Evolutionary conservation across 2,797 vertebrate species (phyloP), one percentile per base, ranked within the genome.

Genomic region (Tragopan temminckii): DNA sequence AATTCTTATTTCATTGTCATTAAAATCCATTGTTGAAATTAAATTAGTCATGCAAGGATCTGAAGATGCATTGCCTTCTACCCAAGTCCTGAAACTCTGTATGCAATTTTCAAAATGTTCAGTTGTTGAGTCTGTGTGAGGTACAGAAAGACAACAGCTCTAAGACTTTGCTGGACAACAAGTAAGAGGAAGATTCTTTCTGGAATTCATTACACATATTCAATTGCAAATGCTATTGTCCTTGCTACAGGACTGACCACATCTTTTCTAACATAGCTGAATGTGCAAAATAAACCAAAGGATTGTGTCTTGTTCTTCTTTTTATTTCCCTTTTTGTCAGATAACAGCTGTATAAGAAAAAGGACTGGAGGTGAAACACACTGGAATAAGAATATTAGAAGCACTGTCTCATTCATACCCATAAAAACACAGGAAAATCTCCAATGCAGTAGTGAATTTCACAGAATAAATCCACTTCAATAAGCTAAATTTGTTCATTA

Each of bases 1-100:
- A 94, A 95, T 96, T 96, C 77, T 95, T 96, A 95, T 97, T 97
- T 96, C 95, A 98, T 97, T 89, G 88, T 94, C 93, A 97, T 94
- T 96, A 97, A 97, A 97, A 95, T 93, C 83, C 71, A 29, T 86
- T 95, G 88, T 94, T 96, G 95, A 97, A 90, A 94, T 88, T 82
- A 96, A 97, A 98, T 97, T 95, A 97, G 97, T 97, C 96, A 97
- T 95, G 94, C 95, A 88, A 95, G 76, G 75, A 83, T 68, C 89
- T 93, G 92, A 94, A 97, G 94, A 97, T 95, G 95, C 58, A 96
- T 64, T 90, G 38, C 93, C 91, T 95, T 97, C 95, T 97, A 97
- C 92, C 93, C 82, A 90, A 68, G 36, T 77, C 61, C 64, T 53
- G 42, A 31, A 90, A 96, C 75, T 89, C 70, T 71, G 43, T 27